Conservation (phyloP, 1,140 invertebrate species). For the Eubasilissa regina region DNA sequence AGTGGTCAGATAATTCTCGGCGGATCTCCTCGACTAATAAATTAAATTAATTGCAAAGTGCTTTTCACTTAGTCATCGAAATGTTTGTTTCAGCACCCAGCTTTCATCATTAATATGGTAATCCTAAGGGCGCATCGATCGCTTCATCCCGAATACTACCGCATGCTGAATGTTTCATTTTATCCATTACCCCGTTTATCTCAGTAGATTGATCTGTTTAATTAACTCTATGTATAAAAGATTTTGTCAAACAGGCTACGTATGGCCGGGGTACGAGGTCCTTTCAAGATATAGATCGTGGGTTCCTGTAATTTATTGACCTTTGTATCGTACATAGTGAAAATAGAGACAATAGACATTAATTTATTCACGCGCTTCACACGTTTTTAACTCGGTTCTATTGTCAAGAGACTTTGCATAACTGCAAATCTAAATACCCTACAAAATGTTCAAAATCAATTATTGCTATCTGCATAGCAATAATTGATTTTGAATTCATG, state of each 20-base stretch:
- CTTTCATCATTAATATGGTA: not conserved
- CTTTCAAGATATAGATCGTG: constrained; percentile 20
- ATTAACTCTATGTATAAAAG: constrained; percentile 16
- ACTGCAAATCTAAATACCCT: no score
- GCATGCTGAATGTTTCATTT: constrained; percentile 5
- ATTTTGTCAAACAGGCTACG: not conserved
- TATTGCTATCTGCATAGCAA: no score
- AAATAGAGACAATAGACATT: constrained; percentile 13
- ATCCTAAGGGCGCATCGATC: not conserved
- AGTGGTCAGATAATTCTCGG: no score
- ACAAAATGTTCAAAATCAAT: no score
- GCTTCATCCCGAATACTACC: not conserved
- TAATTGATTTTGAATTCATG: no score
- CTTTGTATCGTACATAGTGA: constrained; percentile 23
- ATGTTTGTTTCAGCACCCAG: no score
- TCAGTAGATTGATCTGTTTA: constrained; percentile 18
- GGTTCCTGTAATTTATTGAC: constrained; percentile 23
- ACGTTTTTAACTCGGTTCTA: not conserved
- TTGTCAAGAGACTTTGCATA: no score
- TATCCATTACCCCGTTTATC: not conserved
- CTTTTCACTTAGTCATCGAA: no score
- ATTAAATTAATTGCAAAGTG: no score
- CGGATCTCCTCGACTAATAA: no score
- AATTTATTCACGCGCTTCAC: constrained; percentile 2
- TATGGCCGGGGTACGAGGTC: constrained; percentile 5